phyloP scores from a whole-genome alignment of 2,797 vertebrate genomes.

The Champsocephalus esox region DNA sequence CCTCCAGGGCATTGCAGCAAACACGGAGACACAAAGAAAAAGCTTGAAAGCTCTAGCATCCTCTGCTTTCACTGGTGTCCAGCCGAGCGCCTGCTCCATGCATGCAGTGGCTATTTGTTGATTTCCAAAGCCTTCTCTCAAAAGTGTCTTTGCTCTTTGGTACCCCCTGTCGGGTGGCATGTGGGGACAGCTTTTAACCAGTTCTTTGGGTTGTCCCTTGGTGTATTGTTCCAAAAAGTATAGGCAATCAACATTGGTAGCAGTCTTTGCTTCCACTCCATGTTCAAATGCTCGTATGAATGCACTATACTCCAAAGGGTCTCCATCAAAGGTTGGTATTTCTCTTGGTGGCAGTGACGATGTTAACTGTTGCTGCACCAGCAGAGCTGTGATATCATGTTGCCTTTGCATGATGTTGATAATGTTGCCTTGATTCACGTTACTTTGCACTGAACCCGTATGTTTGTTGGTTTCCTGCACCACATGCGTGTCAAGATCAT shows the following conservation, averaged over 20 bases:
- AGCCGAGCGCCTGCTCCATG: too few species aligned
- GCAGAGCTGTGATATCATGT: constrained; percentile 1
- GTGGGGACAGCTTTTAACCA: neutral
- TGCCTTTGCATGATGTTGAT: neutral
- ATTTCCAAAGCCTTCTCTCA: too few species aligned
- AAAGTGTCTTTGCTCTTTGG: too few species aligned
- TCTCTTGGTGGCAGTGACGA: constrained; percentile 4
- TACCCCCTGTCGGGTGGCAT: neutral
- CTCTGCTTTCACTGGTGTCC: too few species aligned
- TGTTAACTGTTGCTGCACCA: constrained; percentile 10
- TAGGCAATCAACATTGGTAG: neutral
- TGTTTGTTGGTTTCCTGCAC: neutral
- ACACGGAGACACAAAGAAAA: too few species aligned
- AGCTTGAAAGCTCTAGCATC: too few species aligned
- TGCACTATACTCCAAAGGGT: neutral
- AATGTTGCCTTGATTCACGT: neutral
- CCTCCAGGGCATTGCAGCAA: too few species aligned
- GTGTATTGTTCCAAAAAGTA: neutral
- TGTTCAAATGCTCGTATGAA: constrained; percentile 25
- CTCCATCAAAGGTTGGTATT: constrained; percentile 7
- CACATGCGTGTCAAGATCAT: too few species aligned
- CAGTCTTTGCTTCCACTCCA: constrained; percentile 15
- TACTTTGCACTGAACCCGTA: neutral
- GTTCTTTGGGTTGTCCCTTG: neutral
- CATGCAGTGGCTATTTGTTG: too few species aligned